These are phyloP conservation scores for Anguilla pacifica DNA, from an alignment of 2,797 vertebrate genomes.

Conservation along the genomic window DNA sequence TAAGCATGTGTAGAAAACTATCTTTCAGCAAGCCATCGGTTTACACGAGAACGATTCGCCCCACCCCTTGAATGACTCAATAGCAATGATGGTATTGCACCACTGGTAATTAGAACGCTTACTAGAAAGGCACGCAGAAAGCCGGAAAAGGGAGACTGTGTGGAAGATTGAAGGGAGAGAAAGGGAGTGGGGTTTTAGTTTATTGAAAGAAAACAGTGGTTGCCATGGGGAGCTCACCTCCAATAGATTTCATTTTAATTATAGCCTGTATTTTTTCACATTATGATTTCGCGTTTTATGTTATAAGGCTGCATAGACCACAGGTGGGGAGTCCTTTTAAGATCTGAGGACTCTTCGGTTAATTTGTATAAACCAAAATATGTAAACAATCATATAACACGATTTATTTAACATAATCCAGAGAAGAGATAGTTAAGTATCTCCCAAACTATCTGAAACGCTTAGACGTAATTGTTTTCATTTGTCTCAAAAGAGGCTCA, in stretches of 20 bases:
- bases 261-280: conserved; percentile 3
- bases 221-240: conserved; percentile 21
- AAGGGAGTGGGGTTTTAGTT: conserved; percentile 11
- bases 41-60: conserved; percentile 29
- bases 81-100: conserved; percentile 47
- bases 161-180: not conserved
- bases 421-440: not conserved
- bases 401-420: not conserved
- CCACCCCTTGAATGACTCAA: conserved; percentile 54
- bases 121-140: conserved; percentile 33
- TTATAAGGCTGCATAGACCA: not conserved
- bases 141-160: conserved; percentile 14
- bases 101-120: conserved; percentile 41
- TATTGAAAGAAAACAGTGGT: conserved; percentile 34
- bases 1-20: conserved; percentile 10
- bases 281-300: not conserved
- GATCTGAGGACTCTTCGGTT: not conserved
- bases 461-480: not conserved
- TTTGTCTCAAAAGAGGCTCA: not conserved
- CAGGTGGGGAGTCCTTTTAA: not conserved
- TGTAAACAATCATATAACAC: not conserved
- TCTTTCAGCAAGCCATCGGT: conserved; percentile 15
- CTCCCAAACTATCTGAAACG: not conserved
- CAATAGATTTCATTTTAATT: conserved; percentile 16
- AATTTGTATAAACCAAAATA: not conserved